phyloP scores from a whole-genome alignment of 2,797 vertebrate species.

The Hypotaenidia okinawae region DNA sequence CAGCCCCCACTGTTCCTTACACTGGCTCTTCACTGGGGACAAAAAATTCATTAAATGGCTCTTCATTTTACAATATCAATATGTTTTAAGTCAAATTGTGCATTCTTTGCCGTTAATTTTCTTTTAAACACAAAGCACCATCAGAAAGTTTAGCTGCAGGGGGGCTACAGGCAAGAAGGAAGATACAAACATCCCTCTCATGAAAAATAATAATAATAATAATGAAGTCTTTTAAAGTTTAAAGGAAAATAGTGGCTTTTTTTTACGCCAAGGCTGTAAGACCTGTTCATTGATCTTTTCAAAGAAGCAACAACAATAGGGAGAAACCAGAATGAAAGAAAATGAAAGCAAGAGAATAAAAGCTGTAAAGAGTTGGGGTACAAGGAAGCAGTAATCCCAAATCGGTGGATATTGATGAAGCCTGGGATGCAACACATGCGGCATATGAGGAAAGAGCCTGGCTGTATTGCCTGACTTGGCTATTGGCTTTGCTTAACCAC shows the following conservation, averaged over 20 bases:
- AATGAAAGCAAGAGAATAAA: constrained; percentile 51
- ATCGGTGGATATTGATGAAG: constrained; percentile 12
- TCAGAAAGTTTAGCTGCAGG: constrained; percentile 65
- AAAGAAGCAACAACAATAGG: constrained; percentile 44
- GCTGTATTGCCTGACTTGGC: not conserved
- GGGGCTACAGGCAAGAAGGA: constrained; percentile 40
- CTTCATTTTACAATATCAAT: constrained; percentile 71
- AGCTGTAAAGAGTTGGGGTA: not conserved
- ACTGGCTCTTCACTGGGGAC: constrained; percentile 64
- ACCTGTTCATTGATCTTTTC: constrained; percentile 69
- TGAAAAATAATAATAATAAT: constrained; percentile 43
- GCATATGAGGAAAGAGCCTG: not conserved
- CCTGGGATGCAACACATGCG: fast-evolving
- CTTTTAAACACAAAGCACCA: constrained; percentile 70
- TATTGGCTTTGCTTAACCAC: not conserved
- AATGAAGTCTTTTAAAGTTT: constrained; percentile 64
- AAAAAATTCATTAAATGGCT: constrained; percentile 74
- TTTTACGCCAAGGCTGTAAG: constrained; percentile 35
- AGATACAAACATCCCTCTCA: constrained; percentile 58
- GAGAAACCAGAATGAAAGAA: constrained; percentile 25
- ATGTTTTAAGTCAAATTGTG: constrained; percentile 74
- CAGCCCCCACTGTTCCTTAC: constrained; percentile 71
- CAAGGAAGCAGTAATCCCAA: not conserved
- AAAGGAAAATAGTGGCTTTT: constrained; percentile 59
- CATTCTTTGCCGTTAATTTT: constrained; percentile 72